phyloP scores from a whole-genome alignment of 2,888 invertebrate species.

The Noctuana brunneofusca region DNA sequence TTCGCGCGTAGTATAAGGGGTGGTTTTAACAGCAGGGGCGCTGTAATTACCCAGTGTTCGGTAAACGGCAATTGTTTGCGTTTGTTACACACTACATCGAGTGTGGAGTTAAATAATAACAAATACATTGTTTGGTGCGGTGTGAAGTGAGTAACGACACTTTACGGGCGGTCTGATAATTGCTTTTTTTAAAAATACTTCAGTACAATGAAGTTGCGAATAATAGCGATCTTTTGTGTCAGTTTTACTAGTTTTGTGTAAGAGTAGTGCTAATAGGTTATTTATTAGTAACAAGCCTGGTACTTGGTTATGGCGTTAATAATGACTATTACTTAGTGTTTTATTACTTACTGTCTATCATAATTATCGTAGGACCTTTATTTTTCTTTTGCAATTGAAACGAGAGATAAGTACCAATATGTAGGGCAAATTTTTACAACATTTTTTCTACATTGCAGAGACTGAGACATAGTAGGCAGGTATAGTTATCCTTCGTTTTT shows the following conservation, averaged over 20 bases:
- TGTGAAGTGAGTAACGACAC: slow-evolving; percentile 54
- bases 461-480: too few relatives aligned
- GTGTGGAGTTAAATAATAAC: slow-evolving; percentile 70
- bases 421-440: too few relatives aligned
- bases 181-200: slow-evolving; percentile 53
- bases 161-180: slow-evolving; percentile 61
- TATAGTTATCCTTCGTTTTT: too few relatives aligned
- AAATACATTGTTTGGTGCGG: slow-evolving; percentile 64
- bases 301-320: slow-evolving; percentile 24
- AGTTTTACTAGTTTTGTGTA: slow-evolving; percentile 3
- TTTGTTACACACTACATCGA: slow-evolving; percentile 53
- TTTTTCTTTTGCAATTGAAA: too few relatives aligned
- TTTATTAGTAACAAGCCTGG: slow-evolving; percentile 24
- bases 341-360: too few relatives aligned
- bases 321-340: slow-evolving; percentile 4
- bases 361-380: too few relatives aligned
- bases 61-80: slow-evolving; percentile 63
- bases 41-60: slow-evolving; percentile 68
- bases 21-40: slow-evolving; percentile 57
- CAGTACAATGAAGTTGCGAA: slow-evolving; percentile 36
- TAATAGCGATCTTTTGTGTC: slow-evolving; percentile 39
- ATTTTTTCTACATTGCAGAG: too few relatives aligned
- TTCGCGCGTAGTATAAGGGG: slow-evolving; percentile 45
- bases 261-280: slow-evolving; percentile 26
- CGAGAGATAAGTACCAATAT: too few relatives aligned